A percentile compares a stretch with the other conserved stretches of the same genome.
These are phyloP conservation scores for Ernsta delagoae DNA, from an alignment of 2,888 invertebrate genomes.

Conservation along the genomic window DNA sequence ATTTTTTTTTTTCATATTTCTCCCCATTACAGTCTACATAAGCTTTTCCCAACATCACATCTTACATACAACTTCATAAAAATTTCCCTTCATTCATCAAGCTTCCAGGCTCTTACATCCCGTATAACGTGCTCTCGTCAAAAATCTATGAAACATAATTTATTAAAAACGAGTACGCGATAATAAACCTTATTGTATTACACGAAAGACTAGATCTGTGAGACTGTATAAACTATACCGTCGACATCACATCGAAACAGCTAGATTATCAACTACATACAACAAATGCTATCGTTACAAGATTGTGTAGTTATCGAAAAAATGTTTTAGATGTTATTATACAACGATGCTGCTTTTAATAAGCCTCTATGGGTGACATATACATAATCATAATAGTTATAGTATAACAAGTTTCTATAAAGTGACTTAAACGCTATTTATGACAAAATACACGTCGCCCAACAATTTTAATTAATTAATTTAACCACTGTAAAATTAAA, in stretches of 20 bases:
- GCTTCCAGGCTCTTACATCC: not conserved
- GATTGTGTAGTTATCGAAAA: slow-evolving; percentile 9
- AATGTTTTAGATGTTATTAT: slow-evolving; percentile 24
- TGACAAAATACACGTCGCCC: slow-evolving; percentile 28
- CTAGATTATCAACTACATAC: slow-evolving; percentile 24
- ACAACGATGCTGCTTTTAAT: slow-evolving; percentile 24
- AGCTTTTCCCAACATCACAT: not conserved
- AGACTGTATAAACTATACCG: slow-evolving; percentile 20
- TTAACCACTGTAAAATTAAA: too few relatives aligned
- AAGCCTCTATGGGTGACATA: slow-evolving; percentile 11
- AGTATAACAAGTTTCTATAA: not conserved
- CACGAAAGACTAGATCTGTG: slow-evolving; percentile 35
- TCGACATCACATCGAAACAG: slow-evolving; percentile 12
- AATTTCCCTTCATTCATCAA: not conserved
- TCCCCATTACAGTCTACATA: not conserved
- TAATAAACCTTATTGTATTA: slow-evolving; percentile 32
- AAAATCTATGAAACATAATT: slow-evolving; percentile 17
- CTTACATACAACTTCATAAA: not conserved
- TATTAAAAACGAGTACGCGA: slow-evolving; percentile 29
- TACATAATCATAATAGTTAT: slow-evolving; percentile 6
- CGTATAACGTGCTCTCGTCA: not conserved
- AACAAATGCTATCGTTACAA: slow-evolving; percentile 20
- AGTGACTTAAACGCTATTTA: slow-evolving; percentile 24
- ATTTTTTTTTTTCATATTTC: not conserved
- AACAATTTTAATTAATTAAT: too few relatives aligned